Base-by-base conservation (phyloP, 1,140 invertebrate species). In the Contarinia nasturtii region DNA sequence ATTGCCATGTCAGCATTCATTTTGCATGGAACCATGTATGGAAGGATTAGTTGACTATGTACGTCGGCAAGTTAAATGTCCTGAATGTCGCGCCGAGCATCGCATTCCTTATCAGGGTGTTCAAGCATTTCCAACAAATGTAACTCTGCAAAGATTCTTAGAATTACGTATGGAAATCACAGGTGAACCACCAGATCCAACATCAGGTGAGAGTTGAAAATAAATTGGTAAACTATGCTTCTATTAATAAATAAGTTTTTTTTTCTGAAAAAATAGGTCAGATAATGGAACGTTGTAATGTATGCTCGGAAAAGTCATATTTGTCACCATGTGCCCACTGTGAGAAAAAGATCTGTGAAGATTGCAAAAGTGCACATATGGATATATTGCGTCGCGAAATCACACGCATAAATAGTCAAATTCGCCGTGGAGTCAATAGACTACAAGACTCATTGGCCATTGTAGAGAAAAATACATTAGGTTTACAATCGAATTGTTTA, bases 1-100 rank as follows among this genome's bases (percentile, higher is more conserved):
- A 55, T 68, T 98, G 56, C 94, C 94, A 80, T 98, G 95, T 66
- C 94, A 98, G 71, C 95, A 98, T 76, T 97, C 93, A 51, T 98
- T 96, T 68, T 98, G 95, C 66, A 89, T 95, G 80, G 88, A 93
- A 58, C 93, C 91, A 33, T 97, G 92, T 67, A 87, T 96, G 80
- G 92, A 96, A 67, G 90, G 89, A 47, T 75, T 95, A 37, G 87
- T 92, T 54, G 92, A 96, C 70, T 93, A 94, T 62, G 87, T 93
- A 43, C 74, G 86, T 54, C 72, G 85, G 70, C 89, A 92, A 76
- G 82, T 98, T 38, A 95, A 96, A 75, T 98, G 94, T 75, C 94
- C 95, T 58, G 94, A 98, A 80, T 98, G 95, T 63, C 76, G 94
- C 48, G 88, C 91, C 44, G 93, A 98, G 70, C 92, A 98, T 70